These are phyloP conservation scores for Bucorvus abyssinicus DNA, from an alignment of 2,797 vertebrate species.

Conservation along the genomic window DNA sequence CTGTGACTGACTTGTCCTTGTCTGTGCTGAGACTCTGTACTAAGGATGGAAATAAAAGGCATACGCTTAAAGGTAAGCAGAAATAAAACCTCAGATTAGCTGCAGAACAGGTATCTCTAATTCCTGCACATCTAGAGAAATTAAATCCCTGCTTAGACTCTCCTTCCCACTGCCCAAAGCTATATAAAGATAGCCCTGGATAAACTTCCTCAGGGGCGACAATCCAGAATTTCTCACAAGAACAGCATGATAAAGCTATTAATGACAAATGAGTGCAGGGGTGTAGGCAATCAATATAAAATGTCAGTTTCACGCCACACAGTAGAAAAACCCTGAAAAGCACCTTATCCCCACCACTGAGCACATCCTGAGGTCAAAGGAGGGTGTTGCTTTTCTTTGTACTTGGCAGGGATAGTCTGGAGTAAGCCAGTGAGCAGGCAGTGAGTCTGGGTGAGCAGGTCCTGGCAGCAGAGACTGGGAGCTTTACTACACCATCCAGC, in stretches of 20 bases:
- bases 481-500: background rate
- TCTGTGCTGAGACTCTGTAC: background rate
- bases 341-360: background rate
- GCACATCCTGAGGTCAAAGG: accelerated
- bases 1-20: background rate
- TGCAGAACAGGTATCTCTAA: background rate
- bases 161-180: background rate
- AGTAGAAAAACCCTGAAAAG: background rate
- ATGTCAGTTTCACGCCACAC: background rate
- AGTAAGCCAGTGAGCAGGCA: background rate
- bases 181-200: background rate
- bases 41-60: background rate
- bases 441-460: background rate
- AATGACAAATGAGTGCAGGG: background rate
- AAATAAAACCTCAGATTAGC: background rate
- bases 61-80: background rate
- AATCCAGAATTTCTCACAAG: background rate
- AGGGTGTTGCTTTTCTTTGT: background rate
- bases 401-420: background rate
- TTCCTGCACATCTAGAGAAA: background rate
- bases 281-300: constrained; percentile 6
- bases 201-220: background rate
- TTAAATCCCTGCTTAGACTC: background rate
- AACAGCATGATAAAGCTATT: background rate
- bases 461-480: background rate